phyloP scores from a whole-genome alignment of 2,888 invertebrate species.

The Euspilapteryx auroguttella region DNA sequence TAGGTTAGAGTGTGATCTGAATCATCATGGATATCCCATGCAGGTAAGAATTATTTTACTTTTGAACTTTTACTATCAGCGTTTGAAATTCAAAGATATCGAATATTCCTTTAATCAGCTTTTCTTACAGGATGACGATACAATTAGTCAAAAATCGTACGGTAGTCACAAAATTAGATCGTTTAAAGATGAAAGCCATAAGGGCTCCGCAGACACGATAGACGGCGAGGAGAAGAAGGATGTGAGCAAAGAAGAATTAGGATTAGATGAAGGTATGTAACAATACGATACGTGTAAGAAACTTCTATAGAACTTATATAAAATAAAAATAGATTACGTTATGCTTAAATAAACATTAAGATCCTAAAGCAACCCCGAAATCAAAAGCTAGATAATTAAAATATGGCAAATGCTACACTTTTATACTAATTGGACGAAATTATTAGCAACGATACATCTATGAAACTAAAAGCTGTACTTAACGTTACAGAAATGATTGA shows the following conservation, averaged over 20 bases:
- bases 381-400: too few relatives aligned
- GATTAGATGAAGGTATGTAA: constrained; percentile 71
- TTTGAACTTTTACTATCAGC: too few relatives aligned
- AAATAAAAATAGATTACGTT: too few relatives aligned
- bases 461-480: background rate
- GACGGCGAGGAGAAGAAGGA: constrained; percentile 89
- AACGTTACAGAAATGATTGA: constrained; percentile 60
- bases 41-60: constrained; percentile 40
- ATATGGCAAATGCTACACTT: too few relatives aligned
- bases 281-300: constrained; percentile 1
- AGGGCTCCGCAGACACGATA: constrained; percentile 83
- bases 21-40: constrained; percentile 70
- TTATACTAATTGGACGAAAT: too few relatives aligned
- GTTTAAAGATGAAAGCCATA: constrained; percentile 89
- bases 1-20: constrained; percentile 73
- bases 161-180: constrained; percentile 90
- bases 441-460: too few relatives aligned
- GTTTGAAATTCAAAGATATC: too few relatives aligned
- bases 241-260: constrained; percentile 88
- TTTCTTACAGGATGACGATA: constrained; percentile 66
- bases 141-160: constrained; percentile 87
- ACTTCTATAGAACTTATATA: too few relatives aligned
- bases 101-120: too few relatives aligned
- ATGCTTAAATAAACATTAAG: too few relatives aligned
- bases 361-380: too few relatives aligned